Base-by-base conservation (phyloP, 2,797 vertebrate species). In the Acanthiza pusilla region DNA sequence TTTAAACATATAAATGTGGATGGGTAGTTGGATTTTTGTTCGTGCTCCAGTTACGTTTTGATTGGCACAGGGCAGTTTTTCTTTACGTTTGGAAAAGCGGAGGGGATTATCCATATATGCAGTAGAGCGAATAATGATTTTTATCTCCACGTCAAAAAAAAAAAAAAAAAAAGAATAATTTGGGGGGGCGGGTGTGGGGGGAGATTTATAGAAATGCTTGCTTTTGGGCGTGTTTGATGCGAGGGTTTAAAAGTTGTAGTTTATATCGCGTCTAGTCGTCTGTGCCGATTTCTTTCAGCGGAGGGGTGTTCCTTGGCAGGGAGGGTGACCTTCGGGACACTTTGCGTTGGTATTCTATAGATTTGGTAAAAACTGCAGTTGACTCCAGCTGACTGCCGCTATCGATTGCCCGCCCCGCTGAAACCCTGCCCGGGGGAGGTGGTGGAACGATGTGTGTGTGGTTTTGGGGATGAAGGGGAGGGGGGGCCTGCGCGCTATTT, bases 41-140 rank as follows among this genome's bases (percentile, higher is more conserved):
- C 93, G 95, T 97, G 96, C 85, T 95, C 92, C 95, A 96, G 93
- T 90, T 97, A 93, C 89, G 76, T 96, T 98, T 97, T 97, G 97
- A 97, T 97, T 97, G 96, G 94, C 96, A 90, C 94, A 18, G 83
- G 82, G 79, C 91, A 89, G 85, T 74, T 91, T 94, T 76, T 71
- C 91, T 91, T 87, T 77, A 80, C 95, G 89, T 97, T 96, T 90
- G 57, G 61, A 71, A 95, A 94, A 96, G 91, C 88, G 20, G 81
- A 92, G 61, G 57, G 88, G 93, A 96, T 96, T 96, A 96, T 92
- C 83, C 91, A 81, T 93, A 96, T 94, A 95, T 58, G 96, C 93
- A 76, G 80, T 74, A 88, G 40, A 94, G 89, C 80, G 94, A 91
- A 93, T 62, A 43, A 86, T 85, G 66, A 90, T 97, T 89, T 87